Evolutionary conservation across 1,140 invertebrate genomes (phyloP).

Genomic region (Whitmania pigra): DNA sequence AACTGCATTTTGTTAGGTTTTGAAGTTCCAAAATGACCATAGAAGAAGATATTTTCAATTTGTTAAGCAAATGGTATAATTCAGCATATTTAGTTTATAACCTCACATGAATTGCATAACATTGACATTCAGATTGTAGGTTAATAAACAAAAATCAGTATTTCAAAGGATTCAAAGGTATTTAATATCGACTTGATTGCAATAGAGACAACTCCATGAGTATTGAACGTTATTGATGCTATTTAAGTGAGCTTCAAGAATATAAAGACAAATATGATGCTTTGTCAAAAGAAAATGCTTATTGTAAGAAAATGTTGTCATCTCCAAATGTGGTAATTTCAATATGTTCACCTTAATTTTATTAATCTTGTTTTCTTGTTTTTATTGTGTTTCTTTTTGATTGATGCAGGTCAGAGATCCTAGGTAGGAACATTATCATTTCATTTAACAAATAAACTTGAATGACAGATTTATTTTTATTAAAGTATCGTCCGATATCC

Average conservation of each 20-base stretch:
- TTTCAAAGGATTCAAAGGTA: conserved; percentile 8
- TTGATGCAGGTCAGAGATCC: too few species aligned
- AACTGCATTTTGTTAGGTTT: not conserved
- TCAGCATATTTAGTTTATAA: not conserved
- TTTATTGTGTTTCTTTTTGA: too few species aligned
- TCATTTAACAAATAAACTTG: too few species aligned
- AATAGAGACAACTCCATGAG: not conserved
- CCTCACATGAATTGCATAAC: not conserved
- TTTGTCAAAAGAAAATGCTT: conserved; percentile 5
- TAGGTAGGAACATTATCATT: too few species aligned
- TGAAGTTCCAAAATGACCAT: conserved; percentile 9
- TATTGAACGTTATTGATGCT: not conserved
- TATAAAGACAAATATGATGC: conserved; percentile 4
- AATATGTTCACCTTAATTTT: too few species aligned
- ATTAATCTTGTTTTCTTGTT: too few species aligned
- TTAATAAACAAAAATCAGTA: not conserved
- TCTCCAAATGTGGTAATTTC: conserved; percentile 2
- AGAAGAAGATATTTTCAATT: conserved; percentile 5
- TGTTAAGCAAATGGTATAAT: conserved; percentile 4
- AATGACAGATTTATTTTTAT: too few species aligned
- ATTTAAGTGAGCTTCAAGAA: conserved; percentile 9
- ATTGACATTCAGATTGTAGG: conserved; percentile 5
- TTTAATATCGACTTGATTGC: not conserved
- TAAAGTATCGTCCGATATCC: too few species aligned
- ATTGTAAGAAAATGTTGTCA: conserved; percentile 1